Conservation (phyloP, 2,113 vertebrate species). For the Ictidomys tridecemlineatus region DNA sequence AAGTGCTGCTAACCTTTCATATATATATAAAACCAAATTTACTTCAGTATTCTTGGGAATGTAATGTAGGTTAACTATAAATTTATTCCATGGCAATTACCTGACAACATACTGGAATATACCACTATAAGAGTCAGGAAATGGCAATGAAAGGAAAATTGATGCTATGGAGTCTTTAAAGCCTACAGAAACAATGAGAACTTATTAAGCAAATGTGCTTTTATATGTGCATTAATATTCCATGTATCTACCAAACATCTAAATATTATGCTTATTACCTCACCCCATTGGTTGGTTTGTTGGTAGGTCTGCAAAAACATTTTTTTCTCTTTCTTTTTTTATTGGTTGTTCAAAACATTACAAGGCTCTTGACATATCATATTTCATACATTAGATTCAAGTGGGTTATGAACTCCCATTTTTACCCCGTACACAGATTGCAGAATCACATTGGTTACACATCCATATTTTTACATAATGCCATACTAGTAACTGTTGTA, state of each 20-base stretch:
- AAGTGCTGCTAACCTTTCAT: conserved; percentile 13
- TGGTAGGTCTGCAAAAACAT: not conserved
- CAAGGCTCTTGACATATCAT: too few relatives aligned
- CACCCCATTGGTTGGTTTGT: not conserved
- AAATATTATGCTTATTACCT: not conserved
- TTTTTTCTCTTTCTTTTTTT: too few relatives aligned
- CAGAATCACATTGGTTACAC: too few relatives aligned
- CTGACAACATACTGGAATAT: not conserved
- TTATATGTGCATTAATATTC: not conserved
- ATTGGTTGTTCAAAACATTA: too few relatives aligned
- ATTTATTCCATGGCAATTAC: not conserved
- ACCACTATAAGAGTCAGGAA: not conserved
- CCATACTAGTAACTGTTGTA: too few relatives aligned
- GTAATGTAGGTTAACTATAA: not conserved
- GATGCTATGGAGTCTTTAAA: not conserved
- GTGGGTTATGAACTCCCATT: too few relatives aligned
- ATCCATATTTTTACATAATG: too few relatives aligned
- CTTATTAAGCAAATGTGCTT: not conserved
- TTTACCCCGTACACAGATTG: too few relatives aligned
- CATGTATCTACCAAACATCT: not conserved
- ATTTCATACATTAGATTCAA: too few relatives aligned
- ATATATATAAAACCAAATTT: not conserved
- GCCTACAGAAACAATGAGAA: not conserved
- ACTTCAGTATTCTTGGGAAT: not conserved
- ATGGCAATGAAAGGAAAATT: not conserved